These are phyloP conservation scores for Petrosia ficiformis DNA, from an alignment of 37 sponge, comb jelly and placozoan species.

Conservation along the genomic window DNA sequence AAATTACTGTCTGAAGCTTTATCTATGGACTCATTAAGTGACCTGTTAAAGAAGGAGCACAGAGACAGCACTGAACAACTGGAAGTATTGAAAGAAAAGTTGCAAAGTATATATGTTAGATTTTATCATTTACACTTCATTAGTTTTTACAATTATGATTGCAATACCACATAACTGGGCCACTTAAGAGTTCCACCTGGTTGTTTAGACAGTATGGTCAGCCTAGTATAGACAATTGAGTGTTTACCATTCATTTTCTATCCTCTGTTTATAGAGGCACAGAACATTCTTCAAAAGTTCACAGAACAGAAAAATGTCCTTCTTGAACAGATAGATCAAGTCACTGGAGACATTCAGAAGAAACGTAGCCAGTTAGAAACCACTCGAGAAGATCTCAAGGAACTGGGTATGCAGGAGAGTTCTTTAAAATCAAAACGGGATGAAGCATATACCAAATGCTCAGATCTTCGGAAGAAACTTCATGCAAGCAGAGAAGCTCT, in stretches of 20 bases:
- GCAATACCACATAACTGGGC: too few species aligned
- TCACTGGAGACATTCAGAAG: conserved; percentile 14
- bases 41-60: conserved; percentile 13
- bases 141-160: too few species aligned
- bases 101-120: conserved; percentile 36
- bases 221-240: too few species aligned
- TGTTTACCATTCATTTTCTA: not conserved
- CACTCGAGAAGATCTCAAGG: conserved; percentile 40
- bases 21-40: conserved; percentile 36
- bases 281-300: conserved; percentile 22
- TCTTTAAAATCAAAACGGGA: conserved; percentile 40
- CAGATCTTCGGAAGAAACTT: conserved; percentile 29
- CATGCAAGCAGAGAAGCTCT: conserved; percentile 29
- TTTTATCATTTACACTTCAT: not conserved
- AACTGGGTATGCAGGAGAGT: conserved; percentile 28
- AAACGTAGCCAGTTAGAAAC: conserved; percentile 50
- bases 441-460: conserved; percentile 3
- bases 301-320: conserved; percentile 21
- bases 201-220: too few species aligned
- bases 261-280: conserved; percentile 26
- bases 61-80: conserved; percentile 9
- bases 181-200: too few species aligned
- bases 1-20: conserved; percentile 22
- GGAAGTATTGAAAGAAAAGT: conserved; percentile 26
- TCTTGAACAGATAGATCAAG: conserved; percentile 22